These are phyloP conservation scores for Cheilosia vulpina DNA, from an alignment of 2,888 invertebrate genomes.

Conservation along the genomic window DNA sequence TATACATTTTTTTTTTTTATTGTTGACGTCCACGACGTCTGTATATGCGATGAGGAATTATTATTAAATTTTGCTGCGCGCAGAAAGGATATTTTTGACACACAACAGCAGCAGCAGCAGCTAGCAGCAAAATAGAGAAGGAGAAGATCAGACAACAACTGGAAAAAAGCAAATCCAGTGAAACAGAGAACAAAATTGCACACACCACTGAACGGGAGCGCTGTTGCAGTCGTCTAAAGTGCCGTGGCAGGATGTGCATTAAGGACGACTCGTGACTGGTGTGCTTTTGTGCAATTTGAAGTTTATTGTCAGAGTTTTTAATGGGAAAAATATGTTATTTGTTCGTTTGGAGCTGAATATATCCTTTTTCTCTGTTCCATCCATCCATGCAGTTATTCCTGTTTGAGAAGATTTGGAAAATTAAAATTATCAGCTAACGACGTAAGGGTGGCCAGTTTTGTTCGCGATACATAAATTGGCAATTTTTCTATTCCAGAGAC, in stretches of 20 bases:
- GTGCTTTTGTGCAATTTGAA: slow-evolving; percentile 71
- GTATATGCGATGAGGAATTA: slow-evolving; percentile 66
- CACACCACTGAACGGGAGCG: slow-evolving; percentile 38
- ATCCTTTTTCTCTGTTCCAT: slow-evolving; percentile 13
- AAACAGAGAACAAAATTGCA: slow-evolving; percentile 57
- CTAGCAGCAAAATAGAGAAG: background rate
- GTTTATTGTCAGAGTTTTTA: slow-evolving; percentile 71
- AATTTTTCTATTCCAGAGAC: slow-evolving; percentile 65
- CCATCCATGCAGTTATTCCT: slow-evolving; percentile 19
- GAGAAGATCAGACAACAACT: background rate
- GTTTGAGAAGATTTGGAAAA: slow-evolving; percentile 52
- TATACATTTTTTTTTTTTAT: background rate
- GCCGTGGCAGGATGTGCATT: slow-evolving; percentile 70
- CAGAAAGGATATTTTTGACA: slow-evolving; percentile 64
- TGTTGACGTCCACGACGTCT: slow-evolving; percentile 10
- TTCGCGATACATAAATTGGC: slow-evolving; percentile 70
- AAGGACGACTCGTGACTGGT: slow-evolving; percentile 66
- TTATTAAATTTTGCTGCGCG: slow-evolving; percentile 70
- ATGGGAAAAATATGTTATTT: slow-evolving; percentile 73
- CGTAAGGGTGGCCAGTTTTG: slow-evolving; percentile 15
- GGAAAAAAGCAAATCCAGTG: slow-evolving; percentile 10
- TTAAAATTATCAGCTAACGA: slow-evolving; percentile 44
- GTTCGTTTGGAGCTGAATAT: slow-evolving; percentile 50
- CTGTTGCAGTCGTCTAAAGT: slow-evolving; percentile 62
- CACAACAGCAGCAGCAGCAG: slow-evolving; percentile 21